Evolutionary conservation across 2,797 vertebrate species (phyloP).

Genomic region (Channa striata): DNA sequence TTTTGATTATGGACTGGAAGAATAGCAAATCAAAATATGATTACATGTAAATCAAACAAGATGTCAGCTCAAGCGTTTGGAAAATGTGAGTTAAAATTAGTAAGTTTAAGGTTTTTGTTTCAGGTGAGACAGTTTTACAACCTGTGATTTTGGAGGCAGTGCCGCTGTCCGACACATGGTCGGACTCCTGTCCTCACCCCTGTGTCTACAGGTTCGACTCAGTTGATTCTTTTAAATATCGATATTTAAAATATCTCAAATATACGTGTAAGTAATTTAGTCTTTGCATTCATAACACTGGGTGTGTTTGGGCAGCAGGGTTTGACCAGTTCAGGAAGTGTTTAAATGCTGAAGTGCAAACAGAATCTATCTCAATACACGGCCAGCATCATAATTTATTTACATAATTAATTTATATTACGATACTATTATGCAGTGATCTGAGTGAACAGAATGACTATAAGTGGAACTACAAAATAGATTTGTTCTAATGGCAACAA

Average conservation of each 20-base stretch:
- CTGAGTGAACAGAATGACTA: too few relatives aligned
- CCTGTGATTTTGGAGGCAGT: not conserved
- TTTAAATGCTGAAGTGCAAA: not conserved
- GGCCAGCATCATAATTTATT: not conserved
- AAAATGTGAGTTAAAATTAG: slow-evolving; percentile 10
- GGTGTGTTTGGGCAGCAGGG: not conserved
- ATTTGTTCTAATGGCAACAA: too few relatives aligned
- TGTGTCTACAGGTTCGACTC: not conserved
- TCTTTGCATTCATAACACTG: not conserved
- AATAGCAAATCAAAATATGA: slow-evolving; percentile 53
- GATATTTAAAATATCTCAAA: not conserved
- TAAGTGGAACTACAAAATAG: too few relatives aligned
- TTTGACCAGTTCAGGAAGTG: not conserved
- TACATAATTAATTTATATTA: too few relatives aligned
- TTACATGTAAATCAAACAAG: slow-evolving; percentile 42
- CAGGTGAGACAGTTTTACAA: slow-evolving; percentile 22
- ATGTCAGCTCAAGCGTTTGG: slow-evolving; percentile 11
- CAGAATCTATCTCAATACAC: not conserved
- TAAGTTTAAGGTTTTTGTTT: slow-evolving; percentile 23
- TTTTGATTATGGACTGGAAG: slow-evolving; percentile 38
- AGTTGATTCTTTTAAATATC: not conserved
- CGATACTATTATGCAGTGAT: too few relatives aligned
- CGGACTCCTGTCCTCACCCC: not conserved
- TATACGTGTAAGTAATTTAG: not conserved
- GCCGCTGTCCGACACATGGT: too few relatives aligned